These are phyloP conservation scores for Heliothis peltigera DNA, from an alignment of 2,888 invertebrate genomes.

Conservation along the genomic window DNA sequence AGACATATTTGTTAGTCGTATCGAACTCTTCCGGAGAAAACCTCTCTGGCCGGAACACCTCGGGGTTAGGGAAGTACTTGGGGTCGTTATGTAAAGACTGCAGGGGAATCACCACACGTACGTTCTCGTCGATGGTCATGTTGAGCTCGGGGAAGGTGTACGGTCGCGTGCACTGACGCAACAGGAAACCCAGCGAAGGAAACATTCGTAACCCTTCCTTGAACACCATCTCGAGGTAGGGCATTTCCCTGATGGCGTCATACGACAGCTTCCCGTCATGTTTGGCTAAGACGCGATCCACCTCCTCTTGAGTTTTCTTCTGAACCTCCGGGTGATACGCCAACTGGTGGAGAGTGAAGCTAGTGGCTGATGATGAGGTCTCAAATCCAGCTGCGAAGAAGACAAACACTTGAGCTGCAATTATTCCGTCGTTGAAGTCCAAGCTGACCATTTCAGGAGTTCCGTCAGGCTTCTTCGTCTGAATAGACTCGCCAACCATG, in stretches of 20 bases:
- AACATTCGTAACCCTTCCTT: constrained; percentile 68
- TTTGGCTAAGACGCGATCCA: constrained; percentile 66
- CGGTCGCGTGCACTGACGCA: constrained; percentile 59
- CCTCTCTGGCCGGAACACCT: constrained; percentile 60
- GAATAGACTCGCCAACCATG: constrained; percentile 67
- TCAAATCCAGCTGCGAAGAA: constrained; percentile 79
- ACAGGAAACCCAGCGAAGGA: constrained; percentile 64
- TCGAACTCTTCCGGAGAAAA: constrained; percentile 56
- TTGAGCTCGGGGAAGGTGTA: constrained; percentile 55
- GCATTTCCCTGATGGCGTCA: constrained; percentile 70
- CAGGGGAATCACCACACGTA: constrained; percentile 46
- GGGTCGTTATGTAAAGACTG: constrained; percentile 52
- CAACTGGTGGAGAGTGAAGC: constrained; percentile 73
- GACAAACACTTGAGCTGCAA: constrained; percentile 70
- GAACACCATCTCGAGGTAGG: constrained; percentile 64
- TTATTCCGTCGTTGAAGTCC: constrained; percentile 60
- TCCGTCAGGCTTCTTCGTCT: constrained; percentile 60
- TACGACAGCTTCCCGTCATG: constrained; percentile 66
- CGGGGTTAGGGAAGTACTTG: constrained; percentile 59
- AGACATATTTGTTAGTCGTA: constrained; percentile 48
- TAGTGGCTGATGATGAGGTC: constrained; percentile 77
- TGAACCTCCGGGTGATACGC: constrained; percentile 76
- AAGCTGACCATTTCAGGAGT: constrained; percentile 57
- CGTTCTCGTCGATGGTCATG: constrained; percentile 42
- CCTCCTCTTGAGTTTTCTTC: constrained; percentile 69